Percentiles rank a stretch among this genome's conserved stretches.
Conservation (phyloP, 2,888 invertebrate genomes). For the Ennomos quercinarius region DNA sequence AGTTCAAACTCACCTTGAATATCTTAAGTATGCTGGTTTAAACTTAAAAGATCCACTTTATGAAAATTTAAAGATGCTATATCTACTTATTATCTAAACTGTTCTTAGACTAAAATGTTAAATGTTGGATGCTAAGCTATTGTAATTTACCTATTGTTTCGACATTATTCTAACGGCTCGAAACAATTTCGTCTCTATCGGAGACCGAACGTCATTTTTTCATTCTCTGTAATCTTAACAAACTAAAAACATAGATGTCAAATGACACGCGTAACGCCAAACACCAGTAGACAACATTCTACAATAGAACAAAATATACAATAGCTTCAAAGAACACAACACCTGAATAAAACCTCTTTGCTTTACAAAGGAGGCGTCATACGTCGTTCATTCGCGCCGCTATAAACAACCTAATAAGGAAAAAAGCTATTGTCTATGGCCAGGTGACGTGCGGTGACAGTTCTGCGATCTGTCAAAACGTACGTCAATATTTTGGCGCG, state of each 20-base stretch:
- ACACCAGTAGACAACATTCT: conserved; percentile 43
- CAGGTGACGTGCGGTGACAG: conserved; percentile 66
- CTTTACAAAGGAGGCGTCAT: conserved; percentile 35
- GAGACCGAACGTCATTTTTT: too few species aligned
- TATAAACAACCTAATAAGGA: conserved; percentile 43
- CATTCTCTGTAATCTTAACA: background rate
- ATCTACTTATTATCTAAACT: too few species aligned
- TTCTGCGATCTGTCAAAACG: conserved; percentile 67
- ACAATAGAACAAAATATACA: conserved; percentile 43
- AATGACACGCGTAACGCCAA: conserved; percentile 50
- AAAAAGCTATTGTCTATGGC: conserved; percentile 43
- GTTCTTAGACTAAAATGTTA: too few species aligned
- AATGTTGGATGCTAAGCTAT: too few species aligned
- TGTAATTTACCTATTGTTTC: too few species aligned
- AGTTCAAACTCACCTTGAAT: too few species aligned
- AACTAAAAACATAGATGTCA: conserved; percentile 34
- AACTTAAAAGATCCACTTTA: too few species aligned
- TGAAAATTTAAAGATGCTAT: too few species aligned
- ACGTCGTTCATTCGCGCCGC: conserved; percentile 39
- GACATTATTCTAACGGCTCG: too few species aligned
- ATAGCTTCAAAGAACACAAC: conserved; percentile 37
- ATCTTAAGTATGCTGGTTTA: too few species aligned
- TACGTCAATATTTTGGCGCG: conserved; percentile 79
- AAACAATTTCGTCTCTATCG: too few species aligned
- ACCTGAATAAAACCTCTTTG: conserved; percentile 34